Evolutionary conservation across 2,113 vertebrate species (phyloP), one percentile per base, ranked within the genome.

Genomic region (Sardina pilchardus): DNA sequence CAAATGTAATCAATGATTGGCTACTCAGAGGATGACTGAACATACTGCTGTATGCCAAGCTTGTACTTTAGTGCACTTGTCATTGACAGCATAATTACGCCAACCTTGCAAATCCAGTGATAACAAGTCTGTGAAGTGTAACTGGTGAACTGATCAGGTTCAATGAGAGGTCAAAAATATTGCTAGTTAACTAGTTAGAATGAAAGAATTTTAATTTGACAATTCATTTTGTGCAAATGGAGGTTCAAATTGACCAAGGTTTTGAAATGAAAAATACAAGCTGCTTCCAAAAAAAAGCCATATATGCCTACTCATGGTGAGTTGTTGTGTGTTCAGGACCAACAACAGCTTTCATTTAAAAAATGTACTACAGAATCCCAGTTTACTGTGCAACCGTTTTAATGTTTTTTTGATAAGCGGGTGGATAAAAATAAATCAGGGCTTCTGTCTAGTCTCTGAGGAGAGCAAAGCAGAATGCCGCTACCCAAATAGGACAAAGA

Each of bases 401-500:
- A 78, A 63, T 14, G 71, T 30, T 36, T 78, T 78, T 34, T 34
- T 78, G 71, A 78, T 78, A 78, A 78, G 71, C 34, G 30, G 12
- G 14, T 17, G 30, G 0, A 36, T 14, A 6, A 78, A 78, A 78
- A 78, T 78, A 78, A 36, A 78, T 78, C 71, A 78, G 34, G 30
- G 71, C 71, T 78, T 78, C 71, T 78, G 71, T 78, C 34, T 19
- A 16, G 71, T 78, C 71, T 78, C 71, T 34, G 34, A 78, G 71
- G 71, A 78, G 26, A 34, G 26, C 71, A 78, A 78, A 78, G 14
- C 26, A 78, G 34, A 78, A 36, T 16, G 71, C 26, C 34, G 71
- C 71, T 78, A 78, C 71, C 71, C 71, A 78, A 78, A 78, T 78
- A 78, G 71, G 71, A 78, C 71, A 78, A 78, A 14, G 71, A 78